phyloP scores from a whole-genome alignment of 2,797 vertebrate genomes.

The Fistularia commersonii region DNA sequence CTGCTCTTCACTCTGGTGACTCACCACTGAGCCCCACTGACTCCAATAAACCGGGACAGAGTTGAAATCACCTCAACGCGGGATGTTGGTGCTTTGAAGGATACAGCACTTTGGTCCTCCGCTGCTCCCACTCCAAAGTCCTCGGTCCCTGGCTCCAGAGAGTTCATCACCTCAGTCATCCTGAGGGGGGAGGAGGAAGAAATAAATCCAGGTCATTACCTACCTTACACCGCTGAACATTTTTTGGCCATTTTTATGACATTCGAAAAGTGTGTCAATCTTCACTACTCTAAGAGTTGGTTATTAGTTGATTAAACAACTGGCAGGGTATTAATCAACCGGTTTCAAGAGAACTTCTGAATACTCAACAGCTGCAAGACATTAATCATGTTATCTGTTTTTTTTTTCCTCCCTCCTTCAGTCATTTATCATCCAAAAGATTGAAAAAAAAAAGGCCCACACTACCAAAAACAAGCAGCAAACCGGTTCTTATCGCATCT shows the following conservation, averaged over 20 bases:
- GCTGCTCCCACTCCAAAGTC: constrained; percentile 75
- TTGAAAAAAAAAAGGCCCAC: too few relatives aligned
- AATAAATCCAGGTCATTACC: background rate
- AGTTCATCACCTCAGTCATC: constrained; percentile 88
- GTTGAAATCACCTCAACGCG: background rate
- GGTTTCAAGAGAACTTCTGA: too few relatives aligned
- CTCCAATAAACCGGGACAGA: background rate
- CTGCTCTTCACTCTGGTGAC: constrained; percentile 34
- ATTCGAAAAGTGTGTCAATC: too few relatives aligned
- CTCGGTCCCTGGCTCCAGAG: constrained; percentile 79
- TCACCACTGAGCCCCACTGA: constrained; percentile 8
- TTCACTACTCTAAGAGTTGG: too few relatives aligned
- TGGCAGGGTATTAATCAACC: too few relatives aligned
- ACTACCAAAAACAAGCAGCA: too few relatives aligned
- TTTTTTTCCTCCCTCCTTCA: too few relatives aligned
- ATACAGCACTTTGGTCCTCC: constrained; percentile 70
- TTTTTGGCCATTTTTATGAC: background rate
- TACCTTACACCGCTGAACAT: background rate
- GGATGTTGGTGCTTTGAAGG: constrained; percentile 32
- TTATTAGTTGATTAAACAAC: too few relatives aligned
- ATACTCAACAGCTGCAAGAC: too few relatives aligned
- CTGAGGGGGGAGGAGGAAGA: constrained; percentile 47
- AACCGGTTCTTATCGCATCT: too few relatives aligned
- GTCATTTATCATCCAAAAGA: too few relatives aligned
- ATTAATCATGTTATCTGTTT: too few relatives aligned